phyloP scores from a whole-genome alignment of 1,140 invertebrate species.

The Pteromalus puparum region DNA sequence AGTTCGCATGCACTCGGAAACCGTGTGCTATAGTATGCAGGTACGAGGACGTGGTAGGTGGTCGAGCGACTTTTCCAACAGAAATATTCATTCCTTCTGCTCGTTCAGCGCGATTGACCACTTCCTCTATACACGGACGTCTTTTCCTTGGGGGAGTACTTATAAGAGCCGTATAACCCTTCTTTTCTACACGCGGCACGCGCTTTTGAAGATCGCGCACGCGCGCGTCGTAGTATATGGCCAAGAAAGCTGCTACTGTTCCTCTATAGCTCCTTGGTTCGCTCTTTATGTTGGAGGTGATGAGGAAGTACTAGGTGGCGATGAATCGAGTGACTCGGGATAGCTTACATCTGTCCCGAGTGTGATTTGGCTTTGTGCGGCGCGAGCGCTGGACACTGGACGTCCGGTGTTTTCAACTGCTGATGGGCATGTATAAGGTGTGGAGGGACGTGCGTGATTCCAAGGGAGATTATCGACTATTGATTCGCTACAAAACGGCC shows the following conservation, averaged over 20 bases:
- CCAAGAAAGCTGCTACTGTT: neutral
- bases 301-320: neutral
- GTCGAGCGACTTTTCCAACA: constrained; percentile 12
- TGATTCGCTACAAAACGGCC: neutral
- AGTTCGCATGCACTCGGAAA: neutral
- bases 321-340: constrained; percentile 20
- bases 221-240: neutral
- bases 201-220: constrained; percentile 17
- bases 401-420: constrained; percentile 33
- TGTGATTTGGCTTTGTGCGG: constrained; percentile 17
- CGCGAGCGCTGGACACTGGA: neutral
- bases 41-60: neutral
- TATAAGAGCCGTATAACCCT: neutral
- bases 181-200: neutral
- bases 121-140: constrained; percentile 7
- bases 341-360: constrained; percentile 44
- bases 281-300: too few relatives aligned
- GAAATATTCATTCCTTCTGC: constrained; percentile 6
- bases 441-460: neutral
- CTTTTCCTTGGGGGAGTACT: constrained; percentile 1
- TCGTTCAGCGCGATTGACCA: neutral
- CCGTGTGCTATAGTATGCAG: neutral
- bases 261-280: too few relatives aligned
- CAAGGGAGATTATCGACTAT: constrained; percentile 26
- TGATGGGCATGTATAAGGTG: neutral